Evolutionary conservation across 2,113 vertebrate species (phyloP).

Genomic region (Dicerorhinus sumatrensis): DNA sequence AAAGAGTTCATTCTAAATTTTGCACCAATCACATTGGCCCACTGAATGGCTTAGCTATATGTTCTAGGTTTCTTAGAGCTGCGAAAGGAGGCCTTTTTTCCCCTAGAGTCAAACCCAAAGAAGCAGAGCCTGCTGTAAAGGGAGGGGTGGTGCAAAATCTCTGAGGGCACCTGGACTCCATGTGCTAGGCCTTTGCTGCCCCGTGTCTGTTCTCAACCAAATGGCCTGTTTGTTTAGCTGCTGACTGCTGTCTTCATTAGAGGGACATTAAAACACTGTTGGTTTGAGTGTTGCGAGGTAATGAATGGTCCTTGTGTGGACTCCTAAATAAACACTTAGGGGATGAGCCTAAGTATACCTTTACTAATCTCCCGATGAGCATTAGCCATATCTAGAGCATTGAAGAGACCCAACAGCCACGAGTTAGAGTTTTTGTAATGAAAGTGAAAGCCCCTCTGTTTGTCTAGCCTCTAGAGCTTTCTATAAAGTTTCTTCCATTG

Average conservation of each 20-base stretch:
- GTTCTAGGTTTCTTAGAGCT: background rate
- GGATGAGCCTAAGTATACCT: background rate
- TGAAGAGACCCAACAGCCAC: background rate
- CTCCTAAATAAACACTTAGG: constrained; percentile 64
- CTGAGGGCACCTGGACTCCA: background rate
- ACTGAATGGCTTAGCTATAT: constrained; percentile 11
- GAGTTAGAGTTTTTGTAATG: constrained; percentile 23
- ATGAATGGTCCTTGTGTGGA: constrained; percentile 57
- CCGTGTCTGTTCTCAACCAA: constrained; percentile 22
- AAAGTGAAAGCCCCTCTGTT: constrained; percentile 19
- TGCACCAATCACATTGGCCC: background rate
- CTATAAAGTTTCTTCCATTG: constrained; percentile 36
- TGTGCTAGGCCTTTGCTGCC: constrained; percentile 34
- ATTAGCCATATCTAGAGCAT: background rate
- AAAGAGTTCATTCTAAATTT: constrained; percentile 37
- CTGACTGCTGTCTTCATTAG: constrained; percentile 57
- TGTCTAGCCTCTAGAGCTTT: constrained; percentile 34
- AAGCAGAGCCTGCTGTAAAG: constrained; percentile 14
- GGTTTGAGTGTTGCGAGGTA: constrained; percentile 55
- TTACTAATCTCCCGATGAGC: constrained; percentile 28
- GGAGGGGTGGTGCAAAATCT: constrained; percentile 20
- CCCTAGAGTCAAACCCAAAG: constrained; percentile 1
- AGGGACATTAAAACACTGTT: constrained; percentile 58
- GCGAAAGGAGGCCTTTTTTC: background rate
- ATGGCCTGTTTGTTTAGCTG: constrained; percentile 65